Conservation (phyloP, 2,113 vertebrate species). For the Pygoscelis antarcticus region DNA sequence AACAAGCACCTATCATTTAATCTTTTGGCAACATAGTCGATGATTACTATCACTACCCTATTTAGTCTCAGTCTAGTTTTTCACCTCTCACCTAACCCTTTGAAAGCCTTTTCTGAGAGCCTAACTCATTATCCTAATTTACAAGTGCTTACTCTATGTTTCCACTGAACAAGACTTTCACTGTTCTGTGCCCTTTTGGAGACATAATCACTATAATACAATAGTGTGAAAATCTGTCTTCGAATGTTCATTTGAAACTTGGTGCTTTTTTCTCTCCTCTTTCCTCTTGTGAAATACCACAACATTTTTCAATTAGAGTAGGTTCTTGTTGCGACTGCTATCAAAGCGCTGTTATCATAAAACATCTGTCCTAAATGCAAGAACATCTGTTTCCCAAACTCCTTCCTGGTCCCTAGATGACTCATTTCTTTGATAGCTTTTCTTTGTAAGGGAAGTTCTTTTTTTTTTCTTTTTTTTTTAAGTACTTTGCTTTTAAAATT, state of each 20-base stretch:
- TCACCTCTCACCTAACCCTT: background rate
- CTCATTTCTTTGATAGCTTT: slow-evolving; percentile 35
- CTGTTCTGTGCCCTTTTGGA: background rate
- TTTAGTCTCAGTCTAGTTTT: background rate
- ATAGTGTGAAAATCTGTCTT: background rate
- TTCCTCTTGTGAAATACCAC: slow-evolving; percentile 5
- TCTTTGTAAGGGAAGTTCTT: background rate
- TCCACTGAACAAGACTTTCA: background rate
- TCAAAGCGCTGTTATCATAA: slow-evolving; percentile 57
- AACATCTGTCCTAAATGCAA: slow-evolving; percentile 64
- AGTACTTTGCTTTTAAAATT: background rate
- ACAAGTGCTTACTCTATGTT: background rate
- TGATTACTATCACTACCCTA: background rate
- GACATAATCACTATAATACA: background rate
- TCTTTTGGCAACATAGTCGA: background rate
- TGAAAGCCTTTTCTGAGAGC: background rate
- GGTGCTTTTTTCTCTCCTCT: background rate
- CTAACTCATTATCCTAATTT: background rate
- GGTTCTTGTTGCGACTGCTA: slow-evolving; percentile 36
- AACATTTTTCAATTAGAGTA: slow-evolving; percentile 49
- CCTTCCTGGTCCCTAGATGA: slow-evolving; percentile 37
- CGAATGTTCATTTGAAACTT: background rate
- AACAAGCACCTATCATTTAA: background rate
- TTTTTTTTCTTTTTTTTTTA: background rate
- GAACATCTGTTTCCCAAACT: slow-evolving; percentile 61